Percentiles rank a stretch among this genome's conserved stretches.
Evolutionary conservation across 2,888 invertebrate genomes (phyloP).

Genomic region (Oeneis ivallda): DNA sequence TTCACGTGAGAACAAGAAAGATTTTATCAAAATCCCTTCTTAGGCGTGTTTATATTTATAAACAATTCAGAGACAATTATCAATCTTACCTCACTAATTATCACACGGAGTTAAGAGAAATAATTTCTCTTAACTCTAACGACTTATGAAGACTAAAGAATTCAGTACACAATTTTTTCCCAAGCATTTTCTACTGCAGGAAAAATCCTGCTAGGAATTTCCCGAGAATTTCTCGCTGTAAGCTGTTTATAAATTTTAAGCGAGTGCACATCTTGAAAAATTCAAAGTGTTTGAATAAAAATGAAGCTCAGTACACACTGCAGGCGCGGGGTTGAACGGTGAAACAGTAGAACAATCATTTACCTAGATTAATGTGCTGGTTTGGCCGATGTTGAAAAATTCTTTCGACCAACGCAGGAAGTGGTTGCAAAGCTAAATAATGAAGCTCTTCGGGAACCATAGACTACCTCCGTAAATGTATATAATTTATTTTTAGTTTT

Average conservation of each 20-base stretch:
- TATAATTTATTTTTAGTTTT: too few species aligned
- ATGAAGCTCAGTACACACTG: slow-evolving; percentile 14
- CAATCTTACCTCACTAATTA: too few species aligned
- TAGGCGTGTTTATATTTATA: too few species aligned
- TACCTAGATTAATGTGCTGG: slow-evolving; percentile 8
- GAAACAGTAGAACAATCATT: slow-evolving; percentile 8
- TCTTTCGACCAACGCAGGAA: not conserved
- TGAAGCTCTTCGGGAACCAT: too few species aligned
- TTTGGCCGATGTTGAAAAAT: not conserved
- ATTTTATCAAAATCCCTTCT: too few species aligned
- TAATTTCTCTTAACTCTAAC: too few species aligned
- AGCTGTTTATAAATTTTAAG: slow-evolving; percentile 16
- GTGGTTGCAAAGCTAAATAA: too few species aligned
- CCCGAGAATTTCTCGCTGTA: slow-evolving; percentile 5
- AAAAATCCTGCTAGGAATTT: not conserved
- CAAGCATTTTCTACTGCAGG: not conserved
- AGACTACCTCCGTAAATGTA: too few species aligned
- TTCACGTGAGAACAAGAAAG: too few species aligned
- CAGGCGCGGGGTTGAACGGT: not conserved
- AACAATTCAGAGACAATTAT: too few species aligned
- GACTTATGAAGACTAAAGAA: too few species aligned
- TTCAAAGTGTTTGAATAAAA: slow-evolving; percentile 22
- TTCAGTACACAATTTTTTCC: not conserved
- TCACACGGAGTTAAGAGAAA: too few species aligned
- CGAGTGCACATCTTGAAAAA: slow-evolving; percentile 15